phyloP scores from a whole-genome alignment of 2,797 vertebrate genomes.

The Gymnocypris eckloni region DNA sequence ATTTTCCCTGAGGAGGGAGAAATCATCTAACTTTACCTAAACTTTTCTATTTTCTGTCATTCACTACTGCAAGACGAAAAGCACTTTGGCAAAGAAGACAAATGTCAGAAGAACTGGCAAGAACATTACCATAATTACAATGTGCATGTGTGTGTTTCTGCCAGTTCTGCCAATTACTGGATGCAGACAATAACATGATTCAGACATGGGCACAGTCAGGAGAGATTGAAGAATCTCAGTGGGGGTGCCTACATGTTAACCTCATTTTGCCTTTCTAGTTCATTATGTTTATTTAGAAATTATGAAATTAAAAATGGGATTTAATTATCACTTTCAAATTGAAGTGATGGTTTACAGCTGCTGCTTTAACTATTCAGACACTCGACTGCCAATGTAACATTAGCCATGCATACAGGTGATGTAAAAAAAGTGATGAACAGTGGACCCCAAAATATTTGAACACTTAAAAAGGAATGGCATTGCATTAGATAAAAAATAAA shows the following conservation, averaged over 20 bases:
- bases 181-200: slow-evolving; percentile 13
- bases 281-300: slow-evolving; percentile 12
- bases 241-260: neutral
- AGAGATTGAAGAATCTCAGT: neutral
- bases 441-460: neutral
- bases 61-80: slow-evolving; percentile 19
- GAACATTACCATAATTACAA: slow-evolving; percentile 31
- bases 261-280: neutral
- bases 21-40: slow-evolving; percentile 39
- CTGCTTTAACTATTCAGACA: neutral
- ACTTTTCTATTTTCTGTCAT: slow-evolving; percentile 32
- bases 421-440: neutral
- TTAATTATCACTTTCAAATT: neutral
- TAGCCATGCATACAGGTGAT: neutral
- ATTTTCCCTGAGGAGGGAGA: slow-evolving; percentile 2
- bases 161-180: slow-evolving; percentile 18
- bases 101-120: slow-evolving; percentile 31
- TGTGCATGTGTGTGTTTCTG: slow-evolving; percentile 3
- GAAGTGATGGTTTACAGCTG: neutral
- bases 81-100: slow-evolving; percentile 23
- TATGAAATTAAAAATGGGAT: neutral
- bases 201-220: neutral
- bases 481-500: neutral
- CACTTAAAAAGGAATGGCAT: neutral
- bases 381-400: neutral